Base-by-base conservation (phyloP, 2,888 invertebrate genomes). In the Incurvaria masculella region DNA sequence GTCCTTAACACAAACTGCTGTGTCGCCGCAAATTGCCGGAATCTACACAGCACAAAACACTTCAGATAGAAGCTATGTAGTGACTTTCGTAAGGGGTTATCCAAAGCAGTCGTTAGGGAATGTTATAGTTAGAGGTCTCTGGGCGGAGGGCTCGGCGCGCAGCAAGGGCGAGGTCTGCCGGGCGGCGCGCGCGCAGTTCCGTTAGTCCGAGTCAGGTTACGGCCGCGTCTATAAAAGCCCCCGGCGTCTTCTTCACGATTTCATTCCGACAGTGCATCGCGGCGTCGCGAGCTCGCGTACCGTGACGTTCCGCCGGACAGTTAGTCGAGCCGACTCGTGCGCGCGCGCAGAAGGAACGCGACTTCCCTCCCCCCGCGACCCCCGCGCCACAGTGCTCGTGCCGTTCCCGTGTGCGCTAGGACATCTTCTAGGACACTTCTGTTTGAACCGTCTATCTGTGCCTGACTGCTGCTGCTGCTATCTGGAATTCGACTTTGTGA, bases 171-270 rank as follows among this genome's bases (percentile, higher is more conserved):
- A 60, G 55, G 63, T 57, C 72, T 57, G 68, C 53, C 57, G 60
- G 63, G 59, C 62, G 56, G 58, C 57, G 64, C 60, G 61, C 61
- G 61, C 59, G 57, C 61, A 64, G 69, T 69, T 62, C 78, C 78
- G 78, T 78, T 78, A 78, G 78, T 68, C 73, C 72, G 73, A 74
- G 78, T 74, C 78, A 78, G 76, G 78, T 78, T 78, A 75, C 73
- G 71, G 68, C 69, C 67, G 70, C 69, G 78, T 78, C 78, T 78
- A 78, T 78, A 78, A 68, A 78, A 78, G 78, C 68, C 72, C 69
- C 72, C 60, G 69, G 72, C 71, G 69, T 72, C 75, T 74, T 76
- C 76, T 74, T 74, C 67, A 76, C 68, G 68, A 75, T 78, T 78
- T 78, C 78, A 78, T 78, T 78, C 70, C 68, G 78, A 74, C 33